Conservation (phyloP, 1,140 invertebrate species). For the Papilio aristodemus region DNA sequence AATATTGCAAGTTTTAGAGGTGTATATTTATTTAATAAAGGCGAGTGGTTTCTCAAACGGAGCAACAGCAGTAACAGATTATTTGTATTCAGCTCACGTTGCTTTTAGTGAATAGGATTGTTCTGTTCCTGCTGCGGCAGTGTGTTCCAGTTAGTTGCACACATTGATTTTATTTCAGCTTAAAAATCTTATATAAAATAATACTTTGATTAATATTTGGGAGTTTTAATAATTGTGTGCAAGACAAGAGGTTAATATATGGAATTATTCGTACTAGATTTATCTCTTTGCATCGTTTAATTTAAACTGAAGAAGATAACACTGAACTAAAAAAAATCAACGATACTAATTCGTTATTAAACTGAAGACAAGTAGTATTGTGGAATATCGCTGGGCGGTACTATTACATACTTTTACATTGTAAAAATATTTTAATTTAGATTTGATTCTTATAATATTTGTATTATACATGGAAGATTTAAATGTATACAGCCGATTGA, state of each 20-base stretch:
- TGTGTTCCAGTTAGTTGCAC: slow-evolving; percentile 3
- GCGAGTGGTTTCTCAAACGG: slow-evolving; percentile 21
- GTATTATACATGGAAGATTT: not conserved
- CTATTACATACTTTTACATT: too few species aligned
- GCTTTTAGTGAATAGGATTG: slow-evolving; percentile 23
- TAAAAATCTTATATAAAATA: not conserved
- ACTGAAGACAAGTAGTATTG: too few species aligned
- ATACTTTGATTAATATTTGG: not conserved
- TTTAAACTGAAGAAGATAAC: too few species aligned
- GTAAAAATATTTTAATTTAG: not conserved
- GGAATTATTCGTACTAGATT: too few species aligned
- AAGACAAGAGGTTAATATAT: too few species aligned
- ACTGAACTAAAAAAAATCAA: too few species aligned
- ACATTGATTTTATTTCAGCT: slow-evolving; percentile 16
- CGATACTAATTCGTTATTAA: too few species aligned
- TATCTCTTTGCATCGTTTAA: too few species aligned
- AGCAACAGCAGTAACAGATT: slow-evolving; percentile 15
- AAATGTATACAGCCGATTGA: not conserved
- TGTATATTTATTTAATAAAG: slow-evolving; percentile 22
- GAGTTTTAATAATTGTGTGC: too few species aligned
- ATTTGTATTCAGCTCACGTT: slow-evolving; percentile 22
- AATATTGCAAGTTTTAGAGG: not conserved
- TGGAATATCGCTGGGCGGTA: too few species aligned
- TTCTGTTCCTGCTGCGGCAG: slow-evolving; percentile 2
- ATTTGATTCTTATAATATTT: too few species aligned